Percentiles rank a stretch among this genome's conserved stretches.
phyloP scores from a whole-genome alignment of 2,113 vertebrate species.

The Pogona vitticeps region DNA sequence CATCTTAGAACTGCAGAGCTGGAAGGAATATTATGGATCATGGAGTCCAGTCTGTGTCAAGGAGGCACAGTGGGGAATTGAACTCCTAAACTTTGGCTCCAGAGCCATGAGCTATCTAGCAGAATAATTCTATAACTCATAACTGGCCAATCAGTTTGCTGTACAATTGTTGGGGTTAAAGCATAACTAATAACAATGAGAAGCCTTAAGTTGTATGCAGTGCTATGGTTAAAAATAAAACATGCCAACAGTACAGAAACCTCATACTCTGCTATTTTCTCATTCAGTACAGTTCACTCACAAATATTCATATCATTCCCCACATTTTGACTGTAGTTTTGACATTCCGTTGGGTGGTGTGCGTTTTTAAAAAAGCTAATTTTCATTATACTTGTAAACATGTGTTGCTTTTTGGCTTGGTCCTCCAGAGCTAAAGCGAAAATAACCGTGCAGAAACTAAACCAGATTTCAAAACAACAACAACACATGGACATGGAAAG shows the following conservation, averaged over 20 bases:
- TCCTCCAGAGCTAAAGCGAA: conserved; percentile 60
- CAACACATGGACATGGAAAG: background rate
- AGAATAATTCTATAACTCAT: too few species aligned
- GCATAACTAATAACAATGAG: conserved; percentile 54
- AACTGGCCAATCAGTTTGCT: conserved; percentile 60
- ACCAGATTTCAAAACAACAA: conserved; percentile 20
- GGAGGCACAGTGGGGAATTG: too few species aligned
- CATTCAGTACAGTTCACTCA: conserved; percentile 74
- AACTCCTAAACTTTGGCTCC: too few species aligned
- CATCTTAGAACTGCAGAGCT: conserved; percentile 24
- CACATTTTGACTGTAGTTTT: conserved; percentile 69
- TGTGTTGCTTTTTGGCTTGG: conserved; percentile 71
- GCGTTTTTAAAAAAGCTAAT: conserved; percentile 61
- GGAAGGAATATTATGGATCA: too few species aligned
- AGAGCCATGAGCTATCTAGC: too few species aligned
- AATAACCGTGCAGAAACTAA: conserved; percentile 53
- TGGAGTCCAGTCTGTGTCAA: too few species aligned
- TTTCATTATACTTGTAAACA: conserved; percentile 73
- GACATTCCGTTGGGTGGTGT: conserved; percentile 46
- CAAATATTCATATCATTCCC: conserved; percentile 74
- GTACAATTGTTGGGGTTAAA: conserved; percentile 73
- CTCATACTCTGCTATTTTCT: conserved; percentile 70
- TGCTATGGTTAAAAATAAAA: conserved; percentile 61
- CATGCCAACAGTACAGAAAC: conserved; percentile 73
- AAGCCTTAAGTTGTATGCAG: too few species aligned